Percentiles rank a stretch among this genome's conserved stretches.
Conservation (phyloP, 2,113 vertebrate genomes). For the Dissostichus mawsoni region DNA sequence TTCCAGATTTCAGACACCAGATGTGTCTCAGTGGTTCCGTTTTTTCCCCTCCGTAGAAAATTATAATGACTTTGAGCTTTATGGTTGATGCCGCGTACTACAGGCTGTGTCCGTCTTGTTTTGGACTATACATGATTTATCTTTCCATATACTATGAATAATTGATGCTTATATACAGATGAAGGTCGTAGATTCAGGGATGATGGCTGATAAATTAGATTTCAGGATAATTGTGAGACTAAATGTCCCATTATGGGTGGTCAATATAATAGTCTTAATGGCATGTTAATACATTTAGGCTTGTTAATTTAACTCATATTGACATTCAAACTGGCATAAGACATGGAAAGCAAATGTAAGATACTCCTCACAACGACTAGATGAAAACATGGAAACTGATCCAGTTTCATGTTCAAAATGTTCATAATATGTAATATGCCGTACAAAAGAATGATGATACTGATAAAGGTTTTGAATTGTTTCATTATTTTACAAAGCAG, state of each 20-base stretch:
- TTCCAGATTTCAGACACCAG: constrained; percentile 58
- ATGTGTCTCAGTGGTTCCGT: constrained; percentile 62
- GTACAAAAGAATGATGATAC: neutral
- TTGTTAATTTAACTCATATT: constrained; percentile 18
- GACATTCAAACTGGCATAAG: constrained; percentile 3
- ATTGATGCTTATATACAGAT: constrained; percentile 9
- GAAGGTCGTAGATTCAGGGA: neutral
- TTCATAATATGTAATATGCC: neutral
- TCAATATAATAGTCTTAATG: neutral
- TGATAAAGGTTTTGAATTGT: neutral
- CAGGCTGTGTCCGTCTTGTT: neutral
- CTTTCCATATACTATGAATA: constrained; percentile 10
- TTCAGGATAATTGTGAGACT: neutral
- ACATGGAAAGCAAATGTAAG: neutral
- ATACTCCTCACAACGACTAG: neutral
- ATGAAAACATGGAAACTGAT: neutral
- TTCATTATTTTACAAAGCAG: constrained; percentile 14
- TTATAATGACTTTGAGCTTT: constrained; percentile 48
- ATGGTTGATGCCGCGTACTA: constrained; percentile 37
- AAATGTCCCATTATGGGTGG: constrained; percentile 15
- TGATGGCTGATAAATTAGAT: constrained; percentile 30
- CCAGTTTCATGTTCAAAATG: neutral
- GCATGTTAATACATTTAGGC: constrained; percentile 10
- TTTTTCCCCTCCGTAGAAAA: constrained; percentile 29
- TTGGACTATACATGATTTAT: constrained; percentile 11